Conservation (phyloP, 2,113 vertebrate genomes). For the Pelobates fuscus region DNA sequence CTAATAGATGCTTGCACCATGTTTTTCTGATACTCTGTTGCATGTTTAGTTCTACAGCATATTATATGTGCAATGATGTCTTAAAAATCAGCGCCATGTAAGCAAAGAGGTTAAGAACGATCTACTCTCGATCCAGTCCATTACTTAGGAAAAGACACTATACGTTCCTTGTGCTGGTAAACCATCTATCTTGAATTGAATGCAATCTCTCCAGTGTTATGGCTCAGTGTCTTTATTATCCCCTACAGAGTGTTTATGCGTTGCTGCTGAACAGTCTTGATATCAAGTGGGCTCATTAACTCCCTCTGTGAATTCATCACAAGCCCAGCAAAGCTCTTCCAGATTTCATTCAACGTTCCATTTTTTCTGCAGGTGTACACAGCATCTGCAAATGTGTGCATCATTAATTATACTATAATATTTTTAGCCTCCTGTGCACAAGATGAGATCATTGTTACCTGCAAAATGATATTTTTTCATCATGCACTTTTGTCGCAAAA, state of each 20-base stretch:
- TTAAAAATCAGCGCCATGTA: no score
- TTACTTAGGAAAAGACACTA: not conserved
- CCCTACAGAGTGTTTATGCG: slow-evolving; percentile 42
- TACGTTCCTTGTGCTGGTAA: not conserved
- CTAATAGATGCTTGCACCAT: no score
- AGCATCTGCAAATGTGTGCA: slow-evolving; percentile 18
- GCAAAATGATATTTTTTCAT: slow-evolving; percentile 5
- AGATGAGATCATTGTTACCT: slow-evolving; percentile 4
- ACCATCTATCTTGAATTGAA: slow-evolving; percentile 30
- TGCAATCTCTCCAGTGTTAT: slow-evolving; percentile 21
- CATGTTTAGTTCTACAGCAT: no score
- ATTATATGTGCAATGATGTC: no score
- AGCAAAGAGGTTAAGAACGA: not conserved
- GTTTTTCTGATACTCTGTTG: no score
- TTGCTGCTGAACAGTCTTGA: slow-evolving; percentile 25
- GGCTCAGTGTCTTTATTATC: slow-evolving; percentile 41
- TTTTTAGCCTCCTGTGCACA: slow-evolving; percentile 2
- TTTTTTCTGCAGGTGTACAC: slow-evolving; percentile 36
- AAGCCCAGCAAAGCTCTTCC: not conserved
- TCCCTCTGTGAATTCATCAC: slow-evolving; percentile 35
- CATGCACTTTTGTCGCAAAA: not conserved
- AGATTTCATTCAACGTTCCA: slow-evolving; percentile 5
- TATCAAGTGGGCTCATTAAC: slow-evolving; percentile 42
- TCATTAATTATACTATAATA: slow-evolving; percentile 26
- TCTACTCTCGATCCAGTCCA: not conserved